Base-by-base conservation (phyloP, 2,797 vertebrate species). In the Diceros bicornis region DNA sequence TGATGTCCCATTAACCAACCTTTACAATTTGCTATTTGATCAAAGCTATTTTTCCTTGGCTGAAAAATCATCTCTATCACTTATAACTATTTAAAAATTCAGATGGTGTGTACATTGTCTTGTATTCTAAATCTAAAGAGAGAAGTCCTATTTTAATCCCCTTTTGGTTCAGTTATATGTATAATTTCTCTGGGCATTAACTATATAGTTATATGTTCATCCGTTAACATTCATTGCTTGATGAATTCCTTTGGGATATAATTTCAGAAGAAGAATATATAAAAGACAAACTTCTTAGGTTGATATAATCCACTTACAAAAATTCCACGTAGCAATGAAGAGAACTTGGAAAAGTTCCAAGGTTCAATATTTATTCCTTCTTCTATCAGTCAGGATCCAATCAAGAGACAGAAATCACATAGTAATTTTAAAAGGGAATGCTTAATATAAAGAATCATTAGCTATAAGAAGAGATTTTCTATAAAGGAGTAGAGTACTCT, bases 231-330 rank as follows among this genome's bases (percentile, higher is more conserved):
- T 96, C 61, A 97, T 96, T 89, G 18, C 14, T 87, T 94, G 66
- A 91, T 95, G 71, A 94, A 82, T 91, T 12, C 97, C 68, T 81
- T 78, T 96, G 34, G 50, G 94, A 82, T 72, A 9, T 96, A 91
- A 69, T 87, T 93, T 91, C 52, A 32, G 95, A 96, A 97, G 50
- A 87, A 74, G 52, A 94, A 47, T 21, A 17, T 17, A 87, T 93
- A 95, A 96, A 93, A 97, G 41, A 47, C 7, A 96, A 86, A 97
- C 37, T 34, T 97, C 50, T 61, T 93, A 95, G 64, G 69, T 82
- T 89, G 82, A 3, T 92, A 88, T 94, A 1, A 1, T 97, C 91
- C 66, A 85, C 14, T 98, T 97, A 92, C 59, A 98, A 97, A 98
- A 97, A 59, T 93, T 92, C 17, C 6, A 18, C 23, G 96, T 95